A percentile compares a stretch with the other conserved stretches of the same genome.
Evolutionary conservation across 2,113 vertebrate genomes (phyloP).

Genomic region (Xiphorhynchus elegans): DNA sequence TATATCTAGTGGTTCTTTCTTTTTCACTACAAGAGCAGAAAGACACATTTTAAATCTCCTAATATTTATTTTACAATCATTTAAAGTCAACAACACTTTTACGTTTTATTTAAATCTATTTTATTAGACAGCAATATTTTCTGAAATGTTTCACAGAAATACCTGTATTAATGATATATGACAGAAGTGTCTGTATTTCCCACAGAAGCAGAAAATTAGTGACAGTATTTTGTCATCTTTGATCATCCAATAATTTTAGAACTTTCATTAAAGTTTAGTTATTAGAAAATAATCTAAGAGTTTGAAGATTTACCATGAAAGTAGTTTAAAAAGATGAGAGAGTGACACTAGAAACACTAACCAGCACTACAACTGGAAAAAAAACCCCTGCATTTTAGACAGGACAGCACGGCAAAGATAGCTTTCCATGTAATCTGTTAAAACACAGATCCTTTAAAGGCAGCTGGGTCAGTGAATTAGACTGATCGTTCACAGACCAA

Average conservation of each 20-base stretch:
- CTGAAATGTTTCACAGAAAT: not conserved
- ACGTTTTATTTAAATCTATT: not conserved
- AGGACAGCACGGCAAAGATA: not conserved
- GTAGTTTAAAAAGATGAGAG: not conserved
- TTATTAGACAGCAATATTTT: not conserved
- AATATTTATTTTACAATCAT: not conserved
- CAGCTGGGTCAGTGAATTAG: not conserved
- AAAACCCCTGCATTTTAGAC: not conserved
- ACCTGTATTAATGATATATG: not conserved
- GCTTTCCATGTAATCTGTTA: not conserved
- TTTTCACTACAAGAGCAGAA: conserved; percentile 76
- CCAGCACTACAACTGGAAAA: not conserved
- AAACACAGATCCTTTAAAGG: not conserved
- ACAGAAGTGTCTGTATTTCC: not conserved
- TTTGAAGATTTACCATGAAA: not conserved
- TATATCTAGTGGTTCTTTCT: conserved; percentile 88
- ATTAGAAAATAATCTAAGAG: not conserved
- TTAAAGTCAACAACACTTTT: not conserved
- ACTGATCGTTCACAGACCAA: accelerated
- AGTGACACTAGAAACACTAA: not conserved
- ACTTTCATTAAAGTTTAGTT: not conserved
- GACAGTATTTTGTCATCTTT: not conserved
- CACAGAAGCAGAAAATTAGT: not conserved
- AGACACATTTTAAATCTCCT: not conserved
- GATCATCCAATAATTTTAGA: not conserved